Conservation (phyloP, 2,888 invertebrate species). For the Chamaedrilus cognettii region DNA sequence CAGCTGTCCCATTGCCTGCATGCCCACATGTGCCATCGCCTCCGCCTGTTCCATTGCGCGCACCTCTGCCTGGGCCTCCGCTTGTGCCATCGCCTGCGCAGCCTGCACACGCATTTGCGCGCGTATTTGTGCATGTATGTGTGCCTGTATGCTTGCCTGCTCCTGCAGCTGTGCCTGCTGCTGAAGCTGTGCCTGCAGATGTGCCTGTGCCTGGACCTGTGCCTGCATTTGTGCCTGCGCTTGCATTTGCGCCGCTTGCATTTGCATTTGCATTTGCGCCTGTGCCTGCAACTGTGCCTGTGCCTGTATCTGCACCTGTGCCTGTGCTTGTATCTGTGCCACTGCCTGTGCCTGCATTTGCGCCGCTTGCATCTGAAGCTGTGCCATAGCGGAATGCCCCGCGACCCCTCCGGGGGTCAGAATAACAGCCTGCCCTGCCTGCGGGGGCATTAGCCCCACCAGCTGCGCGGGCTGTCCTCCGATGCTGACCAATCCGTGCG, state of each 20-base stretch:
- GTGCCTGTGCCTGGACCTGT: slow-evolving; percentile 37
- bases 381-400: neutral
- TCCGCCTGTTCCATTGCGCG: neutral
- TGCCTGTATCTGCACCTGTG: neutral
- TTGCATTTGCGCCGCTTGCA: neutral
- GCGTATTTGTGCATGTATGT: too few species aligned
- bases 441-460: slow-evolving; percentile 27
- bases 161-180: neutral
- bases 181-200: slow-evolving; percentile 33
- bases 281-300: neutral
- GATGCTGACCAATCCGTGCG: slow-evolving; percentile 4
- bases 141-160: neutral
- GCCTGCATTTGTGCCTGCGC: too few species aligned
- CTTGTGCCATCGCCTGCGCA: slow-evolving; percentile 41
- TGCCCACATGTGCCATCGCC: neutral
- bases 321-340: neutral
- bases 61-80: slow-evolving; percentile 37
- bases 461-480: slow-evolving; percentile 4
- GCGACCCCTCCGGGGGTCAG: neutral
- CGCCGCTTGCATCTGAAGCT: neutral
- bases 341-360: slow-evolving; percentile 1
- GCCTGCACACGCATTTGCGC: slow-evolving; percentile 39
- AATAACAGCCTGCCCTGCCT: slow-evolving; percentile 37
- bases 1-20: neutral
- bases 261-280: neutral